Base-by-base conservation (phyloP, 1,140 invertebrate genomes). In the Rhynchophorus ferrugineus region DNA sequence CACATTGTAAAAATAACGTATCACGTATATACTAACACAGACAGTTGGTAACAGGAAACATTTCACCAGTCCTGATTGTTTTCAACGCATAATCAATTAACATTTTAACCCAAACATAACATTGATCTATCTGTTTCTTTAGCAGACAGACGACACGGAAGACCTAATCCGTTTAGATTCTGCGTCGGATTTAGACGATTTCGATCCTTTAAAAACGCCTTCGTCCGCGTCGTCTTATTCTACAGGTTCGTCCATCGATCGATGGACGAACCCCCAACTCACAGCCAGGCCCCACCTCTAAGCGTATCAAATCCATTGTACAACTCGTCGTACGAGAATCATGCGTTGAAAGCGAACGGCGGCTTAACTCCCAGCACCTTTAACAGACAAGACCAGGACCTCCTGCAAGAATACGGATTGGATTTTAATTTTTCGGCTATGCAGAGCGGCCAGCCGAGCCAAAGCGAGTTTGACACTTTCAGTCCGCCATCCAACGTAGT, bases 151-250 rank as follows among this genome's bases (percentile, higher is more conserved):
- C 37, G 71, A 75, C 14, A 69, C 69, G 21, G 73, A 73, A 60
- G 78, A 82, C 67, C 69, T 82, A 39, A 82, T 82, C 49, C 70
- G 74, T 33, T 61, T 82, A 44, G 78, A 81, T 62, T 73, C 74
- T 3, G 70, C 73, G 33, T 78, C 74, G 54, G 75, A 73, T 22
- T 65, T 71, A 5, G 77, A 81, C 14, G 78, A 80, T 50, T 81
- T 82, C 56, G 79, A 82, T 63, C 79, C 79, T 5, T 59, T 82
- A 48, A 66, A 75, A 48, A 71, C 73, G 3, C 50, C 55, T 45
- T 54, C 60, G 1, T 54, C 60, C 0, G 36, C 49, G 14, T 52
- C 56, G 20, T 58, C 61, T 9, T 50, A 51, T 48, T 62, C 54
- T 1, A 50, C n/a, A n/a, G n/a, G n/a, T n/a, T n/a, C n/a, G n/a